A percentile compares a stretch with the other conserved stretches of the same genome.
phyloP scores from a whole-genome alignment of 2,888 invertebrate genomes.

The Frankliniella intonsa region DNA sequence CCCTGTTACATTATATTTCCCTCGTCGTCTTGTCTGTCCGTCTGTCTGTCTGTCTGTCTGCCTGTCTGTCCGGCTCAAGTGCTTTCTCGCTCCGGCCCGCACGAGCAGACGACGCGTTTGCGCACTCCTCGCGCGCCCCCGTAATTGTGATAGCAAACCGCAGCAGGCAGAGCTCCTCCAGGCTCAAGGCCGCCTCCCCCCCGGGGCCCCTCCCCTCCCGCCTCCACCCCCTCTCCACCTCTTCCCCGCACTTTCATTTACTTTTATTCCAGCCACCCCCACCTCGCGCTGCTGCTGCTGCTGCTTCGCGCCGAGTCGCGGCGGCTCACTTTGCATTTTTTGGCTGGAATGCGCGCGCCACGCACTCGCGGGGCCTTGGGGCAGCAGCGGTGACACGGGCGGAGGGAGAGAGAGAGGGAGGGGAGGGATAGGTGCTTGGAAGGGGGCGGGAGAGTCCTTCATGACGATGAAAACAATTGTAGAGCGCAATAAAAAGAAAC shows the following conservation, averaged over 20 bases:
- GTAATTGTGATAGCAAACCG: background rate
- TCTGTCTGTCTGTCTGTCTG: too few relatives aligned
- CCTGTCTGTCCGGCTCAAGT: too few relatives aligned
- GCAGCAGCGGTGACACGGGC: background rate
- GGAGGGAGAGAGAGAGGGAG: too few relatives aligned
- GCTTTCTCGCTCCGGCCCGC: background rate
- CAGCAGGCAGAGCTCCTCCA: background rate
- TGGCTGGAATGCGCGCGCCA: background rate
- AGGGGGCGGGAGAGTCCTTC: background rate
- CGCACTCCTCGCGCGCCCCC: background rate
- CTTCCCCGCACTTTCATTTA: slow-evolving; percentile 10
- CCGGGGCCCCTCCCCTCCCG: too few relatives aligned
- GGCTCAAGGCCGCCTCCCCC: background rate
- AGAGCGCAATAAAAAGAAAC: background rate
- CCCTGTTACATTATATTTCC: too few relatives aligned
- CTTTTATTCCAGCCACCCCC: background rate
- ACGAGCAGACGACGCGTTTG: background rate
- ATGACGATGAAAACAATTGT: too few relatives aligned
- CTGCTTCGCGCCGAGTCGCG: too few relatives aligned
- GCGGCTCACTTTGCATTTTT: background rate
- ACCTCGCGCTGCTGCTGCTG: background rate
- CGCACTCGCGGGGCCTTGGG: background rate
- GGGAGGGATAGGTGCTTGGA: background rate
- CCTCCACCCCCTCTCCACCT: background rate
- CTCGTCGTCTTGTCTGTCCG: too few relatives aligned